These are phyloP conservation scores for Gopherus flavomarginatus DNA, from an alignment of 2,113 vertebrate species.

Conservation along the genomic window DNA sequence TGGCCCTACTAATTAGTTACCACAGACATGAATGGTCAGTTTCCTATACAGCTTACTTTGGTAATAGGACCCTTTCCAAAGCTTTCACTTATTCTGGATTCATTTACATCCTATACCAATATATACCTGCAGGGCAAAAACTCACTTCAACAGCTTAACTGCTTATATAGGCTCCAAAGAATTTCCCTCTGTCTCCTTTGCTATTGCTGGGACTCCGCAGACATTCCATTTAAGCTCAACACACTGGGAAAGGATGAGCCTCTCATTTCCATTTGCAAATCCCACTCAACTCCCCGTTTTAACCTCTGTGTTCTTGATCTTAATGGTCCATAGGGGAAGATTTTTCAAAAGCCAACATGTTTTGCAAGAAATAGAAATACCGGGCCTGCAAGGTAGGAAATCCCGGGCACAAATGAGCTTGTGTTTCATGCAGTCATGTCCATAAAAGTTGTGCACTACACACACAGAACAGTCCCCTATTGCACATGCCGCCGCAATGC, in stretches of 20 bases:
- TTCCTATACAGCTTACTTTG: neutral
- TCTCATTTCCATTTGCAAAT: neutral
- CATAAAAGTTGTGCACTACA: neutral
- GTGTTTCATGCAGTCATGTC: neutral
- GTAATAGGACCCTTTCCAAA: neutral
- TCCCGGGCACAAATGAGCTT: neutral
- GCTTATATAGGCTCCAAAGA: neutral
- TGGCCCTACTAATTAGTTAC: neutral
- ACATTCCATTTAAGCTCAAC: neutral
- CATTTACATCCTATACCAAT: neutral
- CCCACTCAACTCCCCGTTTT: neutral
- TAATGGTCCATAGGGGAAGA: neutral
- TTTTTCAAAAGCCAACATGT: neutral
- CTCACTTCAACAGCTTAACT: neutral
- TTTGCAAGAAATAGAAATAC: neutral
- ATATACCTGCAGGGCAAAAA: neutral
- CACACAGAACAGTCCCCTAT: neutral
- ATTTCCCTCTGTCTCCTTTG: neutral
- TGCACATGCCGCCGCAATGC: neutral
- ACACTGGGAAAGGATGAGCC: neutral
- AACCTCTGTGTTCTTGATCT: neutral
- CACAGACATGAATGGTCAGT: neutral
- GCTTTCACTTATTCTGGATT: neutral
- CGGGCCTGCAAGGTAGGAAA: neutral
- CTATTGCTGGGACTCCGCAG: neutral